A percentile compares a stretch with the other conserved stretches of the same genome.
phyloP scores from a whole-genome alignment of 2,113 vertebrate genomes.

The Leptodactylus fuscus region DNA sequence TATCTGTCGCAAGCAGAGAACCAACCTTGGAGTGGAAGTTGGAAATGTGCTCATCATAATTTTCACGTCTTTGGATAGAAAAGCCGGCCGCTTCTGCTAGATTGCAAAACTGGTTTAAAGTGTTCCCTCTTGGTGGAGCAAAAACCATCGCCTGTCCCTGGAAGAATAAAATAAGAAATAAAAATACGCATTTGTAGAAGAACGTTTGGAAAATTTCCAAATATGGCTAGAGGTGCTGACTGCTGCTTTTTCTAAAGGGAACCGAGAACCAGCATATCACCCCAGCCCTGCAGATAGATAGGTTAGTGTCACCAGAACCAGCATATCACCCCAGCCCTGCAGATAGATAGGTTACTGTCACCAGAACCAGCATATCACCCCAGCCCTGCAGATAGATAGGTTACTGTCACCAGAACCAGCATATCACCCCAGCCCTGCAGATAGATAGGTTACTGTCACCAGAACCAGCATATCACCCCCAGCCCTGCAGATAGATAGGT shows the following conservation, averaged over 20 bases:
- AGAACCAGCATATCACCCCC: too few species aligned
- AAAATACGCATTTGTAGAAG: slow-evolving; percentile 65
- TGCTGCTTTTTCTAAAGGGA: background rate
- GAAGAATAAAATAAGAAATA: slow-evolving; percentile 70
- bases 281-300: too few species aligned
- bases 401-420: too few species aligned
- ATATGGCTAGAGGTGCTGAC: background rate
- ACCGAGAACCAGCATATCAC: too few species aligned
- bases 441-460: too few species aligned
- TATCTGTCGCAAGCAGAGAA: slow-evolving; percentile 81
- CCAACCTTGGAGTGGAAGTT: slow-evolving; percentile 94
- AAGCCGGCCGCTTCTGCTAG: slow-evolving; percentile 91
- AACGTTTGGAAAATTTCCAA: background rate
- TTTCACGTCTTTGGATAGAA: slow-evolving; percentile 87
- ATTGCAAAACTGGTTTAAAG: slow-evolving; percentile 89
- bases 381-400: too few species aligned
- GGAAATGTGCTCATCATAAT: slow-evolving; percentile 95
- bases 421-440: too few species aligned
- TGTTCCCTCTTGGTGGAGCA: slow-evolving; percentile 90
- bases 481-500: too few species aligned
- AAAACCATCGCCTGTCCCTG: slow-evolving; percentile 93
- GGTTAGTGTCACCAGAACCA: too few species aligned
- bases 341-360: too few species aligned
- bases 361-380: too few species aligned
- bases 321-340: too few species aligned